Base-by-base conservation (phyloP, 1,140 invertebrate genomes). In the Drosophila malerkotliana region DNA sequence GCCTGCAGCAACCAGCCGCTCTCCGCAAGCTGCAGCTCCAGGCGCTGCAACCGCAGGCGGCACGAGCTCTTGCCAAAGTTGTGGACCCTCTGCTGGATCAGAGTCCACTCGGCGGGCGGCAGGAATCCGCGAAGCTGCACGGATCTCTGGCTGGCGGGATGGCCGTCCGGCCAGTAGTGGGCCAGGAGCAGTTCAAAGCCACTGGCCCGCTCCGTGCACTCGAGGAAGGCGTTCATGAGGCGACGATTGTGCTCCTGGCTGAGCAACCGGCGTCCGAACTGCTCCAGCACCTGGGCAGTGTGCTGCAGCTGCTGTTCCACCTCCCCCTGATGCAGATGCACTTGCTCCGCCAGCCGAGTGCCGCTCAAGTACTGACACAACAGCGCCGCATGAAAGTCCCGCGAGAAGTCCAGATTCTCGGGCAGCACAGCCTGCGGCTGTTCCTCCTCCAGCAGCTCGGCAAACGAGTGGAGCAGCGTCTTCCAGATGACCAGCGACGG, bases 401-500 rank as follows among this genome's bases (percentile, higher is more conserved):
- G 49, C 15, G 72, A 55, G 64, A 83, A 75, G 53, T 71, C 55
- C 9, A 77, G 32, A 34, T 85, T 81, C 0, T 5, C 49, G 0
- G 61, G 30, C 58, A 53, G 47, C 4, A 87, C 54, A 4, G 21
- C 21, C 39, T 24, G n/a, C 4, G 45, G 21, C 9, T 28, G 34
- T 7, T 61, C 12, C 1, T 63, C 18, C 15, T 77, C 49, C 4
- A 92, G 51, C 7, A 85, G 45, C 12, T 91, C 90, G 5, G 21
- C 55, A 9, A 92, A 74, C 4, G 72, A 58, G 57, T 81, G 81
- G 1, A 91, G 55, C 26, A 91, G 52, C 32, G 84, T 82, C 30
- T 89, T 82, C 90, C 91, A 92, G 3, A 92, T 89, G 7, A 90
- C 84, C n/a, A 92, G 52, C 1, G 91, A 89, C 1, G 91, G 89